A percentile compares a stretch with the other conserved stretches of the same genome.
Evolutionary conservation across 2,113 vertebrate species (phyloP).

Genomic region (Platysternon megacephalum): DNA sequence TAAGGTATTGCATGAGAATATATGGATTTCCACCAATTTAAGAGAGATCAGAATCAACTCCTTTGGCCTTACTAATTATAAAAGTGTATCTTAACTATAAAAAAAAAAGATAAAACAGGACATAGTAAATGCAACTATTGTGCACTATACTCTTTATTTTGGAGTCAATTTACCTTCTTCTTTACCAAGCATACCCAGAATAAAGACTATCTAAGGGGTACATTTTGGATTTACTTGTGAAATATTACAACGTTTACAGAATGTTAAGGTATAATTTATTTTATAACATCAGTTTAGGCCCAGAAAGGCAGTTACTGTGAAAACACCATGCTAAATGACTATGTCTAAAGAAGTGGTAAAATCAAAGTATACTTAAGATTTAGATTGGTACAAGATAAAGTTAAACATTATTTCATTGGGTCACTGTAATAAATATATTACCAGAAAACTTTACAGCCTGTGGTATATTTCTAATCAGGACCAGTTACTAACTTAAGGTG

Average conservation of each 20-base stretch:
- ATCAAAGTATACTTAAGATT: not conserved
- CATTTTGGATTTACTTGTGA: conserved; percentile 14
- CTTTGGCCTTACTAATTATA: not conserved
- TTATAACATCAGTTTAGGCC: conserved; percentile 18
- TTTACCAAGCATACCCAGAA: not conserved
- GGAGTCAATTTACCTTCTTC: not conserved
- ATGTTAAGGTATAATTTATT: conserved; percentile 41
- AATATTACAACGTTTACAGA: conserved; percentile 30
- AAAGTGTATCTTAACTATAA: not conserved
- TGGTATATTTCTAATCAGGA: conserved; percentile 68
- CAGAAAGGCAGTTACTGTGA: not conserved
- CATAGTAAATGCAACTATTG: not conserved
- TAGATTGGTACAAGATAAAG: not conserved
- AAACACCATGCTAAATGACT: not conserved
- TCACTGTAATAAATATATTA: conserved; percentile 64
- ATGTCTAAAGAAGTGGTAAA: not conserved
- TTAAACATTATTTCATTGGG: conserved; percentile 50
- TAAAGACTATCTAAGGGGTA: not conserved
- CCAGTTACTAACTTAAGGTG: conserved; percentile 65
- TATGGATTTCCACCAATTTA: not conserved
- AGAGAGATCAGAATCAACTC: not conserved
- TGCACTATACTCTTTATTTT: not conserved
- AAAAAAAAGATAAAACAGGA: not conserved
- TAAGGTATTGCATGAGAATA: not conserved
- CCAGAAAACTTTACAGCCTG: conserved; percentile 57